phyloP scores from a whole-genome alignment of 2,888 invertebrate species.

The Stomorhina lunata region DNA sequence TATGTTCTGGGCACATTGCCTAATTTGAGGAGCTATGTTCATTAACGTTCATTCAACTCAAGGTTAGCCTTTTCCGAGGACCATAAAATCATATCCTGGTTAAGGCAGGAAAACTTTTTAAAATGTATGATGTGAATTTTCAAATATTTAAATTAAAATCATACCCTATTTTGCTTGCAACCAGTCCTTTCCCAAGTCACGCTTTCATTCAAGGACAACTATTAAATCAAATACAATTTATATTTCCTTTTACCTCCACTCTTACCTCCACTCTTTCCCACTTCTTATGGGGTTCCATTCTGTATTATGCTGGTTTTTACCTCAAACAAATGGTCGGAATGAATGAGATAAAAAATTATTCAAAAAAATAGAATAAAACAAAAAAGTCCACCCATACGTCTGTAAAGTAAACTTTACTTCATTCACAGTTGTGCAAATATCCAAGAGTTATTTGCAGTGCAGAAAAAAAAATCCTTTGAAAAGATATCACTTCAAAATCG shows the following conservation, averaged over 20 bases:
- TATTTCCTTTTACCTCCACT: background rate
- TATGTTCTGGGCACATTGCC: too few species aligned
- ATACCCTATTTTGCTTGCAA: background rate
- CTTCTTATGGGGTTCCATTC: background rate
- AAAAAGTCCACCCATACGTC: conserved; percentile 24
- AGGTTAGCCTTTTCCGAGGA: too few species aligned
- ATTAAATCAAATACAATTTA: background rate
- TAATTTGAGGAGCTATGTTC: too few species aligned
- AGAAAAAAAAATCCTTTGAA: background rate
- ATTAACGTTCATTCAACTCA: too few species aligned
- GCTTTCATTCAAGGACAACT: conserved; percentile 36
- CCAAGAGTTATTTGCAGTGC: conserved; percentile 31
- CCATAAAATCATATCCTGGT: too few species aligned
- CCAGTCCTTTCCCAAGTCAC: background rate
- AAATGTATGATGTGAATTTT: too few species aligned
- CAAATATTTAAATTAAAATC: background rate
- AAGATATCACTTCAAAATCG: background rate
- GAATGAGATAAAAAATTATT: background rate
- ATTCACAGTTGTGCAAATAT: conserved; percentile 44
- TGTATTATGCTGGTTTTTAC: conserved; percentile 2
- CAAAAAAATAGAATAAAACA: background rate
- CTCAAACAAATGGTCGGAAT: background rate
- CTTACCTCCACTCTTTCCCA: background rate
- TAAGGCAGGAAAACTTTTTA: too few species aligned
- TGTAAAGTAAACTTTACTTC: conserved; percentile 33